Conservation (phyloP, 53 echinoderm and acorn worm species). For the Mesocentrotus franciscanus region DNA sequence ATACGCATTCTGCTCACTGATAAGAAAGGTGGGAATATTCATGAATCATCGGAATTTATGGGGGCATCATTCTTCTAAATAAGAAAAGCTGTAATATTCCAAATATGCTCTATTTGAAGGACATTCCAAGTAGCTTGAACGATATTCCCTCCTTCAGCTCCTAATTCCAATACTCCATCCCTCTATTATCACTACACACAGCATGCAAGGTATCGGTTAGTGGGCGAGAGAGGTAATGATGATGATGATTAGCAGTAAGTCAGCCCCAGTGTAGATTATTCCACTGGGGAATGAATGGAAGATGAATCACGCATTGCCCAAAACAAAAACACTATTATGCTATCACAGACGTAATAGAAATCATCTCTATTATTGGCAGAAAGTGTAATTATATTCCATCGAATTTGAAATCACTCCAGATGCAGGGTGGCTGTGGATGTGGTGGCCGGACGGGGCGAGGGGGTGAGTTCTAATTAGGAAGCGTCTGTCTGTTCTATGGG, state of each 20-base stretch:
- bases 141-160: not conserved
- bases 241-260: not conserved
- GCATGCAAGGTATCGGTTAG: not conserved
- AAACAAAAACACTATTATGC: not conserved
- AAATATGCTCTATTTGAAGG: not conserved
- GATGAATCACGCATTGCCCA: not conserved
- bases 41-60: too few relatives aligned
- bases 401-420: not conserved
- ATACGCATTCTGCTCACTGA: too few relatives aligned
- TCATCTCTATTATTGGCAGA: not conserved
- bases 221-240: not conserved
- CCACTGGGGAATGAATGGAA: not conserved
- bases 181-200: not conserved
- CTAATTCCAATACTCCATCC: not conserved
- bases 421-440: not conserved
- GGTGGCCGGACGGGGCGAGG: not conserved
- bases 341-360: not conserved
- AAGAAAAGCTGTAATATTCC: not conserved
- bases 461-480: not conserved
- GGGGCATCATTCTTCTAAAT: too few relatives aligned
- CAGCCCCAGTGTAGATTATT: not conserved
- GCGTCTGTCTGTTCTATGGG: not conserved
- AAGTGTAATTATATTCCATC: conserved; percentile 19
- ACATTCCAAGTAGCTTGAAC: not conserved
- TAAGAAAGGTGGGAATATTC: too few relatives aligned